Evolutionary conservation across 2,888 invertebrate species (phyloP), one percentile per base, ranked within the genome.

Genomic region (Habroteleia sp.): DNA sequence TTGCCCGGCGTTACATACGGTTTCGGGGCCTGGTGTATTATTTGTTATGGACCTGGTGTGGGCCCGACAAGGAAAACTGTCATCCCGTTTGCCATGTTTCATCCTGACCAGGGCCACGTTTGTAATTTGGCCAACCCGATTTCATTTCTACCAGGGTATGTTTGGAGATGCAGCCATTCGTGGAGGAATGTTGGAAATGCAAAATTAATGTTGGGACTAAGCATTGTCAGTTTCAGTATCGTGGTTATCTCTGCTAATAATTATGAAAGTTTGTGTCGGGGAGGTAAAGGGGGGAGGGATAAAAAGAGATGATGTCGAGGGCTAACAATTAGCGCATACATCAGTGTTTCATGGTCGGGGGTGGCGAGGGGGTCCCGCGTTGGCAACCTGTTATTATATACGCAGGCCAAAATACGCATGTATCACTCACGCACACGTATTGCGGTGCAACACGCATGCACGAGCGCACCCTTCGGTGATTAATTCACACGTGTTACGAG

Each of bases 351-450:
- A 82, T 80, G 83, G 78, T 77, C 80, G 68, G 78, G 78, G 73
- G 77, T 29, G 54, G 50, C 46, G 66, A 65, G 68, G 82, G 74
- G 80, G 79, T 77, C 75, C 75, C 37, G n/a, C n/a, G 80, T 77
- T 83, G 83, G 83, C 84, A 86, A 84, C 85, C 86, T 86, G 86
- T 87, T 85, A 87, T 87, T 87, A 87, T 83, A 82, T 77, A 82
- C 79, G 81, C 80, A 80, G 79, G 71, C 83, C 81, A 79, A 84
- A 81, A 81, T 81, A 81, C 82, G 80, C 83, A 81, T 84, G 82
- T 85, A 83, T 83, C 83, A 82, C 80, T 85, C 82, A 83, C 80
- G 68, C 76, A 76, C 46, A 76, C 73, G 54, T 16, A 6, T 35
- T n/a, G 6, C 20, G 33, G 16, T 16, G 35, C 44, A 42, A 41